These are phyloP conservation scores for Pantherophis guttatus DNA, from an alignment of 2,113 vertebrate genomes.

Conservation along the genomic window DNA sequence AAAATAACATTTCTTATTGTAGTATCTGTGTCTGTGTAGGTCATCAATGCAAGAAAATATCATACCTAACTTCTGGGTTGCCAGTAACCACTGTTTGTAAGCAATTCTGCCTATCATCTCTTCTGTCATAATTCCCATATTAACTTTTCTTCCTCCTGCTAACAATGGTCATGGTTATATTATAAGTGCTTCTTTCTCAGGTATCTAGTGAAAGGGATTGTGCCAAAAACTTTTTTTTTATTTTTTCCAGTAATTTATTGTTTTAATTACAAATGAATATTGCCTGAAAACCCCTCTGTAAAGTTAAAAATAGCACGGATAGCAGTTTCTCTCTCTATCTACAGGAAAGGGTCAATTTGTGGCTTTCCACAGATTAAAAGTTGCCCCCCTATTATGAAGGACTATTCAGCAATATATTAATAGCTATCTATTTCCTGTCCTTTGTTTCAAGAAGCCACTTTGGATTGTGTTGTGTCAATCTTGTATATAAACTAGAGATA, in stretches of 20 bases:
- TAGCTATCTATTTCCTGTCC: neutral
- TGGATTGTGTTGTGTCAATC: slow-evolving; percentile 13
- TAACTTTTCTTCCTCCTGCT: neutral
- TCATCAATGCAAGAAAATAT: neutral
- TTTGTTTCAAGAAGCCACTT: slow-evolving; percentile 3
- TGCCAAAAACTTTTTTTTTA: neutral
- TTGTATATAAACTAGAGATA: slow-evolving; percentile 1
- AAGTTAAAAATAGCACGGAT: neutral
- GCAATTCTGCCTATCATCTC: neutral
- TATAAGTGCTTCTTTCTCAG: neutral
- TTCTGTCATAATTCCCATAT: neutral
- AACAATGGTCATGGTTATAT: neutral
- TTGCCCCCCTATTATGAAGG: neutral
- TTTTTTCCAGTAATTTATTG: neutral
- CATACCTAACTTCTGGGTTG: neutral
- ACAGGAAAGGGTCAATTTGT: neutral
- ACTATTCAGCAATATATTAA: slow-evolving; percentile 10
- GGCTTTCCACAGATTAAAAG: neutral
- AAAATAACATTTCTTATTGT: neutral
- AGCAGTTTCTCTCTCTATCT: neutral
- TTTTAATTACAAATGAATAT: neutral
- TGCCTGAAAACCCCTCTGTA: neutral
- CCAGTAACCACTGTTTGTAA: neutral
- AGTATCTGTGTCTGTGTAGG: neutral
- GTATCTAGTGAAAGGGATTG: neutral